Evolutionary conservation across 1,140 invertebrate genomes (phyloP).

Genomic region (Drosophila repleta): DNA sequence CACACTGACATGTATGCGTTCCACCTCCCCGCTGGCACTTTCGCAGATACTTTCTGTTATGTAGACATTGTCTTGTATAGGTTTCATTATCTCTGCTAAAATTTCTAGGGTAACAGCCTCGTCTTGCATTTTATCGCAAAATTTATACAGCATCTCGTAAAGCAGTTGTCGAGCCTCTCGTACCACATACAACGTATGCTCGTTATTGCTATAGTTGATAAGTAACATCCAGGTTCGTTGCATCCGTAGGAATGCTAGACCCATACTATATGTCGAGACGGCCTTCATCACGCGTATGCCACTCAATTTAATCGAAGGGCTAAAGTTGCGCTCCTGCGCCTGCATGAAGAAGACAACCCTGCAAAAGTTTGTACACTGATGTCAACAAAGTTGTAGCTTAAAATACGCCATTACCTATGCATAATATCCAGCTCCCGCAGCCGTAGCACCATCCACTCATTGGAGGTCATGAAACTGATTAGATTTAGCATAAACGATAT

Average conservation of each 20-base stretch:
- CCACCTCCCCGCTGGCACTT: slow-evolving; percentile 27
- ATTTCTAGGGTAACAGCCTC: slow-evolving; percentile 85
- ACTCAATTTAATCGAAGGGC: slow-evolving; percentile 86
- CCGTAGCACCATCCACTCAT: slow-evolving; percentile 73
- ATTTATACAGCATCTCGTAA: slow-evolving; percentile 85
- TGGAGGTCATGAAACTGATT: slow-evolving; percentile 68
- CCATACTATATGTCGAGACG: slow-evolving; percentile 85
- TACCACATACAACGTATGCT: slow-evolving; percentile 87
- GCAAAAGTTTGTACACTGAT: slow-evolving; percentile 8
- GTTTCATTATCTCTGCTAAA: slow-evolving; percentile 84
- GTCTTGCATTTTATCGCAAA: slow-evolving; percentile 83
- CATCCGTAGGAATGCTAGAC: slow-evolving; percentile 85
- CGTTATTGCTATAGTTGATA: slow-evolving; percentile 85
- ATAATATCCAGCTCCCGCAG: slow-evolving; percentile 65
- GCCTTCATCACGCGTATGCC: slow-evolving; percentile 86
- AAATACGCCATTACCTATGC: slow-evolving; percentile 46
- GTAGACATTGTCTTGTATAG: slow-evolving; percentile 84
- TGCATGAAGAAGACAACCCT: slow-evolving; percentile 61
- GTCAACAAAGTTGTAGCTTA: background rate
- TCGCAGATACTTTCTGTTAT: slow-evolving; percentile 53
- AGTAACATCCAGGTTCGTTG: slow-evolving; percentile 85
- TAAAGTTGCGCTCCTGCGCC: slow-evolving; percentile 45
- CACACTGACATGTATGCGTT: slow-evolving; percentile 79
- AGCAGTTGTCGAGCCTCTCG: slow-evolving; percentile 86
- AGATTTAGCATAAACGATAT: slow-evolving; percentile 83